Evolutionary conservation across 2,888 invertebrate species (phyloP).

Genomic region (Athripsodes cinereus): DNA sequence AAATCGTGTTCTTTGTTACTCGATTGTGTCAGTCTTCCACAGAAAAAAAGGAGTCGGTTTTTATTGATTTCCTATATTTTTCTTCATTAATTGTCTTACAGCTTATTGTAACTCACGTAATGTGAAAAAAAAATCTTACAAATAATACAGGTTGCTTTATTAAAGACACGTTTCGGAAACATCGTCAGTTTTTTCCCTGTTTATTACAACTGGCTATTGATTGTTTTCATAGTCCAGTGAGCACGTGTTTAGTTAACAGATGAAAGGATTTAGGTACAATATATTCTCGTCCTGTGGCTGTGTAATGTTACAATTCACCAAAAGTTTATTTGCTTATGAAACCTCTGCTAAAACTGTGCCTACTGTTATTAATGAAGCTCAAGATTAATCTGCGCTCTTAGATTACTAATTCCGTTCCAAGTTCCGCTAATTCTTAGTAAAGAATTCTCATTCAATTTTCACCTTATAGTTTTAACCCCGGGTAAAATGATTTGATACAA

Average conservation of each 20-base stretch:
- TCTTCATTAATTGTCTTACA: background rate
- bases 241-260: background rate
- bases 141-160: background rate
- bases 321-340: no score
- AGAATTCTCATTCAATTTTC: no score
- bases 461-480: no score
- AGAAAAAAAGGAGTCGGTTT: background rate
- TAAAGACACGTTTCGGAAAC: constrained; percentile 1
- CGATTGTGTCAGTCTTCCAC: background rate
- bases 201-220: background rate
- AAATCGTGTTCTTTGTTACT: no score
- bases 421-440: no score
- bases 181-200: background rate
- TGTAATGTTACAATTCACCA: background rate
- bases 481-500: no score
- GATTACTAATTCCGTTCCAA: no score
- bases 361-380: no score
- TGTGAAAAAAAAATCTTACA: background rate
- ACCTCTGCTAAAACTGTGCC: no score
- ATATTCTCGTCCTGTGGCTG: no score
- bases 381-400: no score
- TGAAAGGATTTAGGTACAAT: background rate
- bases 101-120: background rate
- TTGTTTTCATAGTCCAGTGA: background rate
- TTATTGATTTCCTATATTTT: background rate